These are phyloP conservation scores for Pteronura brasiliensis DNA, from an alignment of 2,113 vertebrate genomes.

Conservation along the genomic window DNA sequence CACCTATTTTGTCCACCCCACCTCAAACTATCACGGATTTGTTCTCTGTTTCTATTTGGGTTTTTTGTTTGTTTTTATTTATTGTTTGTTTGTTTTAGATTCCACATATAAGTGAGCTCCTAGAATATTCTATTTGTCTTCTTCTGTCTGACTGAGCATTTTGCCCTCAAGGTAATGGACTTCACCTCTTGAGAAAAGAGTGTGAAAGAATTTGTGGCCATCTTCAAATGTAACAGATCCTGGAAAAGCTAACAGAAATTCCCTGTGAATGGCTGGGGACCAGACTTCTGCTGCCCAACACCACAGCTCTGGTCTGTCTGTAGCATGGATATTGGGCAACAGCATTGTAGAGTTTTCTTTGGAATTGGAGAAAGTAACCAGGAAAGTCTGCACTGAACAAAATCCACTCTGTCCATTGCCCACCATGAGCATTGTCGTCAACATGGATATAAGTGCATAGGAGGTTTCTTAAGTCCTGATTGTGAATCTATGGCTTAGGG, in stretches of 20 bases:
- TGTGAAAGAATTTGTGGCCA: not conserved
- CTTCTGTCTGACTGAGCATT: not conserved
- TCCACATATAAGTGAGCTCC: not conserved
- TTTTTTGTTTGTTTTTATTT: not conserved
- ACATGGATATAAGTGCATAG: not conserved
- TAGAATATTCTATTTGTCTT: not conserved
- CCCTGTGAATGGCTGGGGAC: not conserved
- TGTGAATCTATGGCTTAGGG: not conserved
- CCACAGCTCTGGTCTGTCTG: not conserved
- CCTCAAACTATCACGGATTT: not conserved
- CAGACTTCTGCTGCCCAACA: not conserved
- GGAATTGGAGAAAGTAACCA: not conserved
- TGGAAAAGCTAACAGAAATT: not conserved
- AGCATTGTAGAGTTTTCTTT: not conserved
- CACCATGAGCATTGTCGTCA: rapidly evolving
- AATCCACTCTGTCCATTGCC: not conserved
- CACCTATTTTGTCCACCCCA: not conserved
- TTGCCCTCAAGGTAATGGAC: not conserved
- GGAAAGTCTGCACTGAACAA: not conserved
- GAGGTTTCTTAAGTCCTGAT: not conserved
- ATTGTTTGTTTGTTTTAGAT: not conserved
- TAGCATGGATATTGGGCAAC: not conserved
- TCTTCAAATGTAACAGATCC: not conserved
- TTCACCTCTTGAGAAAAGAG: not conserved
- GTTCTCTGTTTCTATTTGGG: not conserved